A percentile compares a stretch with the other conserved stretches of the same genome.
Conservation (phyloP, 2,888 invertebrate genomes). For the Hipparchia semele region DNA sequence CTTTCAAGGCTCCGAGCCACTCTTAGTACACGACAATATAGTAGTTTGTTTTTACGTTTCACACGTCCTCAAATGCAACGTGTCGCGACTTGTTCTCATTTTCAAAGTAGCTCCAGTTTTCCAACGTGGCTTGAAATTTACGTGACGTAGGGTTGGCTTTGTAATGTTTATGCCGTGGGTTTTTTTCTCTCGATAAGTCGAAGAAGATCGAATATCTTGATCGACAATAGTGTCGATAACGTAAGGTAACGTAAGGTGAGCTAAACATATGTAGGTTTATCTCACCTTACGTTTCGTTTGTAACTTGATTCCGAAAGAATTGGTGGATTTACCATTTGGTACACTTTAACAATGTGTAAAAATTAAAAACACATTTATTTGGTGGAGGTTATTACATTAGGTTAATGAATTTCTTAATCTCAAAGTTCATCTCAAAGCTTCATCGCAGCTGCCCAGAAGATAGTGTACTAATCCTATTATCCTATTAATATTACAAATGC, state of each 20-base stretch:
- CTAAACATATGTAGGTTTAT: too few relatives aligned
- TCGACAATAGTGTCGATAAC: too few relatives aligned
- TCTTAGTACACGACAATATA: conserved; percentile 50
- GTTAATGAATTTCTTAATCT: too few relatives aligned
- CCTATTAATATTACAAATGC: too few relatives aligned
- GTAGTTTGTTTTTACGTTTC: conserved; percentile 71
- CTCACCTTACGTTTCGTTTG: not conserved
- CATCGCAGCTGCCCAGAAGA: too few relatives aligned
- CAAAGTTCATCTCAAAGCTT: too few relatives aligned
- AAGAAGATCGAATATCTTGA: not conserved
- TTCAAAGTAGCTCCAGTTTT: conserved; percentile 62
- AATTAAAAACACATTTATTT: too few relatives aligned
- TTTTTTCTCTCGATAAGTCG: conserved; percentile 3
- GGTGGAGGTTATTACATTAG: too few relatives aligned
- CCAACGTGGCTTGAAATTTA: conserved; percentile 35
- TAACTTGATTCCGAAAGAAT: not conserved
- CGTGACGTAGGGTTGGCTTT: conserved; percentile 10
- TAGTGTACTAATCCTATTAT: too few relatives aligned
- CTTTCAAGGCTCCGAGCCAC: conserved; percentile 60
- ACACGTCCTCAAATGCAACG: conserved; percentile 61
- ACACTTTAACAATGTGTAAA: too few relatives aligned
- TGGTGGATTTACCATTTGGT: too few relatives aligned
- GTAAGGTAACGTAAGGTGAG: too few relatives aligned
- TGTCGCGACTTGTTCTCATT: conserved; percentile 60
- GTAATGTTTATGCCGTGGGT: conserved; percentile 1